Conservation (phyloP, 37 sponge, comb jelly and placozoan species). For the Crambe crambe region DNA sequence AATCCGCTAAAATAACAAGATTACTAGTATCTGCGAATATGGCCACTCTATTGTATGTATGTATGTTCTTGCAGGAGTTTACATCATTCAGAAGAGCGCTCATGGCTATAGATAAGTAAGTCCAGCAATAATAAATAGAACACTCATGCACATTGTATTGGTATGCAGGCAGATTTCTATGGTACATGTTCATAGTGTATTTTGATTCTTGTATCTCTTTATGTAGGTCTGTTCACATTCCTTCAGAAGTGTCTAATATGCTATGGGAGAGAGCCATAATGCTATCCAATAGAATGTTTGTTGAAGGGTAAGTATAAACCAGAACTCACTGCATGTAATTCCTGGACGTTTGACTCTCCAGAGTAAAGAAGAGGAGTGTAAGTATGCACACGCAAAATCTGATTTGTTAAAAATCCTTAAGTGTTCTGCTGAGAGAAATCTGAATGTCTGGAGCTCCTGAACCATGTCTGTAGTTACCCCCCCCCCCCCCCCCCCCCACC, state of each 20-base stretch:
- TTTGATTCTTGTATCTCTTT: neutral
- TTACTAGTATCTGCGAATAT: no score
- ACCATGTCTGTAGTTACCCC: no score
- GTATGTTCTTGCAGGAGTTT: constrained; percentile 46
- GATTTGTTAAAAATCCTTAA: no score
- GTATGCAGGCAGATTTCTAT: neutral
- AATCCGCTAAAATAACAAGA: no score
- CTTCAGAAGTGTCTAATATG: constrained; percentile 51
- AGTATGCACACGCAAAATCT: no score
- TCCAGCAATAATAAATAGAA: neutral
- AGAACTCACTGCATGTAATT: neutral
- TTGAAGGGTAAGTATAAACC: constrained; percentile 82
- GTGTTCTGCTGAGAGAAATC: no score
- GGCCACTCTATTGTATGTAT: no score
- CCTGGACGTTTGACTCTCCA: neutral
- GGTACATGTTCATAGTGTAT: neutral
- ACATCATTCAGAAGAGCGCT: neutral
- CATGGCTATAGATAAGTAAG: constrained; percentile 8
- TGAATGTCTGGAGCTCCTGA: no score
- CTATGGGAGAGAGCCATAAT: constrained; percentile 69
- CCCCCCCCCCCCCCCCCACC: no score
- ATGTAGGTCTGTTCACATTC: constrained; percentile 50
- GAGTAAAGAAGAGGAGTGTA: no score
- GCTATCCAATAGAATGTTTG: constrained; percentile 64
- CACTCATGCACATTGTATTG: neutral